phyloP scores from a whole-genome alignment of 2,888 invertebrate species.

The Noctua pronuba region DNA sequence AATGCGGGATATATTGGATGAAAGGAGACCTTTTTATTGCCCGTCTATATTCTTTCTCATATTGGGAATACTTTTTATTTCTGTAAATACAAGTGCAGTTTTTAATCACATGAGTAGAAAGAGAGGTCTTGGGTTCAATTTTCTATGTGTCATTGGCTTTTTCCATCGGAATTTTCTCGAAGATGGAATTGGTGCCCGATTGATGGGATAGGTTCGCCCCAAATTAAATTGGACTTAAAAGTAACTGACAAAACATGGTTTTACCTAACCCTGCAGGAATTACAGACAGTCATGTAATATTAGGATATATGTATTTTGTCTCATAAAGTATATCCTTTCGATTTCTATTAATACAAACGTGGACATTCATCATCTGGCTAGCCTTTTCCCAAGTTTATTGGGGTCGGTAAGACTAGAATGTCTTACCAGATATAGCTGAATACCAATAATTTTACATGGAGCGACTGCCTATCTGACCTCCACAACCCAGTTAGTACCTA shows the following conservation, averaged over 20 bases:
- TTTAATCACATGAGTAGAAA: not conserved
- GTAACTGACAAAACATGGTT: too few relatives aligned
- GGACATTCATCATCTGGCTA: not conserved
- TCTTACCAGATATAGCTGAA: too few relatives aligned
- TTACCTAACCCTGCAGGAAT: too few relatives aligned
- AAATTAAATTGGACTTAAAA: not conserved
- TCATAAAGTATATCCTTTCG: too few relatives aligned
- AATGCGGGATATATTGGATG: constrained; percentile 19
- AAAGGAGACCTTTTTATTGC: not conserved
- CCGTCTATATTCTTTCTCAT: not conserved
- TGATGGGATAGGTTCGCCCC: not conserved
- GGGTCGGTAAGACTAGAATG: too few relatives aligned
- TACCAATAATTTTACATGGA: too few relatives aligned
- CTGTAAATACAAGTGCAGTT: not conserved
- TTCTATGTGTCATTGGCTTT: not conserved
- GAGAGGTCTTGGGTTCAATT: not conserved
- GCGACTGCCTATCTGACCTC: too few relatives aligned
- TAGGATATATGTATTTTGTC: too few relatives aligned
- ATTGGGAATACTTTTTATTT: constrained; percentile 18
- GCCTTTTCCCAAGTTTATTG: not conserved
- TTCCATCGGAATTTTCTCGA: not conserved
- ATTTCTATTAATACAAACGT: too few relatives aligned
- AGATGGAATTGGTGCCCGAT: not conserved
- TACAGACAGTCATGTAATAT: too few relatives aligned
- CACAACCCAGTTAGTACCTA: too few relatives aligned